These are phyloP conservation scores for Machimus atricapillus DNA, from an alignment of 2,888 invertebrate species.

Conservation along the genomic window DNA sequence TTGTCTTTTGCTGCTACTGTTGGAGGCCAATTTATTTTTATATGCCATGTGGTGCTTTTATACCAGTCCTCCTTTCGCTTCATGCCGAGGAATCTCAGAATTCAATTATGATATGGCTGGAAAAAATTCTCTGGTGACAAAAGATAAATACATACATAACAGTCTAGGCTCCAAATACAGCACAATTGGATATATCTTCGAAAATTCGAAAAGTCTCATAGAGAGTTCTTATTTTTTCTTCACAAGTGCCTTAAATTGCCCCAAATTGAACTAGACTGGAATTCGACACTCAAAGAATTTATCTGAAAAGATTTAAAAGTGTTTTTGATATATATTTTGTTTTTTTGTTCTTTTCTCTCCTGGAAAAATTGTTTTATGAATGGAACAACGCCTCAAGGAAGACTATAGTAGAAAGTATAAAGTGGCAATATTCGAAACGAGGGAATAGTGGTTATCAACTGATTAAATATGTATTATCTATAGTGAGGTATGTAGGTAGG, in stretches of 20 bases:
- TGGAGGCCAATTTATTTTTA: background rate
- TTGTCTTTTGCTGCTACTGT: background rate
- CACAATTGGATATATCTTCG: background rate
- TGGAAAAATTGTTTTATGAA: background rate
- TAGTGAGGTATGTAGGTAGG: too few species aligned
- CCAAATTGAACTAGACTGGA: background rate
- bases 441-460: background rate
- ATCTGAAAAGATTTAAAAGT: background rate
- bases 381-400: background rate
- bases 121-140: background rate
- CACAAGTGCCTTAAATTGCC: background rate
- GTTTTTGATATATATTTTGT: background rate
- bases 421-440: background rate
- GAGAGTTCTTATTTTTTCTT: background rate
- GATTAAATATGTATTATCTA: too few species aligned
- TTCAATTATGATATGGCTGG: background rate
- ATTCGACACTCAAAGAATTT: background rate
- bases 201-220: background rate
- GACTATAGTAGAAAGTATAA: background rate
- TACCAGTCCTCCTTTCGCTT: background rate
- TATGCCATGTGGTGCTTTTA: background rate
- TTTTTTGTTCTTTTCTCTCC: background rate
- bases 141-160: background rate
- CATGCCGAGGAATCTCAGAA: background rate
- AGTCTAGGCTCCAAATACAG: background rate